These are phyloP conservation scores for Xestobium rufovillosum DNA, from an alignment of 2,888 invertebrate genomes.

Conservation along the genomic window DNA sequence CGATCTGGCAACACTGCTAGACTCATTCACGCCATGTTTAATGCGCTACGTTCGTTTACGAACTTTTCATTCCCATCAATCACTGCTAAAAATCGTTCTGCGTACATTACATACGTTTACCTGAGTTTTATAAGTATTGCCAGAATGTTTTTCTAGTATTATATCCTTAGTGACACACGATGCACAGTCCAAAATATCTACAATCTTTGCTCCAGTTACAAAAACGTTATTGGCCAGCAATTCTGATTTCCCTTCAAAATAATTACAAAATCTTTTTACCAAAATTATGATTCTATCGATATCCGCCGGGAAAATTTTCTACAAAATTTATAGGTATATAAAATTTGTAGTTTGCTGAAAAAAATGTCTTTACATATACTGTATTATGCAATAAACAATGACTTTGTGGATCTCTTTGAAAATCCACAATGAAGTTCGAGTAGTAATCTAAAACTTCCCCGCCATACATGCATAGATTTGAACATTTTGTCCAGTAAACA, in stretches of 20 bases:
- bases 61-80: too few relatives aligned
- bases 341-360: constrained; percentile 4
- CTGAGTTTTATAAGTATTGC: constrained; percentile 22
- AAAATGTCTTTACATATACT: constrained; percentile 5
- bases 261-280: constrained; percentile 33
- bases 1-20: too few relatives aligned
- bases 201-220: constrained; percentile 30
- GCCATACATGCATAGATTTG: constrained; percentile 33
- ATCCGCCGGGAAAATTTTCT: constrained; percentile 31
- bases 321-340: constrained; percentile 8
- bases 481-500: constrained; percentile 31
- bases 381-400: constrained; percentile 30
- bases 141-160: constrained; percentile 20
- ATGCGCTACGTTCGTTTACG: too few relatives aligned
- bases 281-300: constrained; percentile 31
- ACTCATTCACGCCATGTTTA: too few relatives aligned
- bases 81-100: too few relatives aligned
- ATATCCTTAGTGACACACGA: constrained; percentile 24
- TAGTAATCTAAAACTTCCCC: constrained; percentile 33
- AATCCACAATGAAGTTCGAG: constrained; percentile 21
- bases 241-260: constrained; percentile 34
- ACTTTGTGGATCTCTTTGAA: constrained; percentile 14
- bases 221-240: constrained; percentile 23
- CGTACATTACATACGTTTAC: too few relatives aligned
- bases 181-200: constrained; percentile 31